Base-by-base conservation (phyloP, 2,888 invertebrate genomes). In the Selenia dentaria region DNA sequence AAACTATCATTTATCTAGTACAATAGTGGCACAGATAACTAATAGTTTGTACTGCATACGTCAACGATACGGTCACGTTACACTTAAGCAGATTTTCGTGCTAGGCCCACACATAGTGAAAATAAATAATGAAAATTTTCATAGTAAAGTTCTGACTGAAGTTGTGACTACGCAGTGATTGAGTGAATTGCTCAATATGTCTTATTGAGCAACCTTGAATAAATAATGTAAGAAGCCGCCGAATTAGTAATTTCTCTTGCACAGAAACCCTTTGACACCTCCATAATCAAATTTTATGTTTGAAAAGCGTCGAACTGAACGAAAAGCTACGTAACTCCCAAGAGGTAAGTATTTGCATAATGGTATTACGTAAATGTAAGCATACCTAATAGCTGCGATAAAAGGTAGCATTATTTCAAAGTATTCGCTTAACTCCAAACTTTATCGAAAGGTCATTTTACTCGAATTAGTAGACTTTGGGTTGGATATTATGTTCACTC, bases 251-350 rank as follows among this genome's bases (percentile, higher is more conserved):
- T 28, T 12, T 5, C 26, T 16, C 10, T 36, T 29, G 25, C 12
- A 20, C 11, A 16, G 24, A 36, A 26, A 6, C 12, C 12, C 27
- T 32, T 25, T 27, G 27, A 31, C 26, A 38, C 33, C 37, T 38
- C 22, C 27, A 20, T 38, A 38, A 38, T 38, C 33, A 34, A 44
- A 44, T 33, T 44, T 33, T 38, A 33, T 28, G 27, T 12, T 16
- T 24, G 27, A 33, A n/a, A 32, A 26, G 20, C 40, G 18, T 20
- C 13, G 31, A 31, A 24, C n/a, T 18, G 11, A 14, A n/a, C 6
- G 18, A n/a, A 10, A 10, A 26, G 35, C 14, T 29, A 6, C 29
- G 12, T n/a, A n/a, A 18, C 18, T 29, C 22, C 28, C 37, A 16
- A 9, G 2, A 20, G 22, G 1, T n/a, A n/a, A n/a, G n/a, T 18